phyloP scores from a whole-genome alignment of 2,888 invertebrate species.

The Dioctria rufipes region DNA sequence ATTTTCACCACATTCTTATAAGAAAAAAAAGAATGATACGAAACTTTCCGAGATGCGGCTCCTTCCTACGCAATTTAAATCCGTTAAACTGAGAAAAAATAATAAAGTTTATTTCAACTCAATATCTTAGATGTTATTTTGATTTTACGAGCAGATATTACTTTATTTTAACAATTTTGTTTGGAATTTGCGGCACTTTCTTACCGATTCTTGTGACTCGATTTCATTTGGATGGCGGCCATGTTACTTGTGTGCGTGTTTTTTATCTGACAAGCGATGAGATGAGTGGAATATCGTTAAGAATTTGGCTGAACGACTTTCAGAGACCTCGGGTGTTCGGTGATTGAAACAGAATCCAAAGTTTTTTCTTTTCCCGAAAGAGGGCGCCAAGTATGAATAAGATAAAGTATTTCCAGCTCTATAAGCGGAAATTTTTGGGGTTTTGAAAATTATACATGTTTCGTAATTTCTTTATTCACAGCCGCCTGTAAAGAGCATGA shows the following conservation, averaged over 20 bases:
- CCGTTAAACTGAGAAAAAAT: not conserved
- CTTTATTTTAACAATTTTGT: conserved; percentile 16
- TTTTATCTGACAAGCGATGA: conserved; percentile 6
- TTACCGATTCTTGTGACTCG: conserved; percentile 58
- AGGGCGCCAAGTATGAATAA: too few species aligned
- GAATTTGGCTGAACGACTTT: conserved; percentile 4
- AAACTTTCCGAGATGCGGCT: conserved; percentile 17
- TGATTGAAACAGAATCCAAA: too few species aligned
- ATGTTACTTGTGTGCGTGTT: conserved; percentile 59
- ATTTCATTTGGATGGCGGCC: conserved; percentile 61
- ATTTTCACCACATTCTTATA: not conserved
- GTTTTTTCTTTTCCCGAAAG: too few species aligned
- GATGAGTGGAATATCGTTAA: not conserved
- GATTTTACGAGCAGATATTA: conserved; percentile 5
- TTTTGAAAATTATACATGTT: too few species aligned
- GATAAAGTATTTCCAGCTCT: too few species aligned
- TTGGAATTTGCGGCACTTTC: conserved; percentile 59
- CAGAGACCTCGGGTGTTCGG: not conserved
- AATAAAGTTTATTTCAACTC: not conserved
- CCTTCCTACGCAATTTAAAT: conserved; percentile 36
- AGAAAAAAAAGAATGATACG: not conserved
- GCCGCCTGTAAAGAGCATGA: too few species aligned
- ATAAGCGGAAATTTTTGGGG: too few species aligned
- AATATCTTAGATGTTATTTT: not conserved
- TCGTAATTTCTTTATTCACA: too few species aligned